These are phyloP conservation scores for Morpho achilles DNA, from an alignment of 2,888 invertebrate species.

Conservation along the genomic window DNA sequence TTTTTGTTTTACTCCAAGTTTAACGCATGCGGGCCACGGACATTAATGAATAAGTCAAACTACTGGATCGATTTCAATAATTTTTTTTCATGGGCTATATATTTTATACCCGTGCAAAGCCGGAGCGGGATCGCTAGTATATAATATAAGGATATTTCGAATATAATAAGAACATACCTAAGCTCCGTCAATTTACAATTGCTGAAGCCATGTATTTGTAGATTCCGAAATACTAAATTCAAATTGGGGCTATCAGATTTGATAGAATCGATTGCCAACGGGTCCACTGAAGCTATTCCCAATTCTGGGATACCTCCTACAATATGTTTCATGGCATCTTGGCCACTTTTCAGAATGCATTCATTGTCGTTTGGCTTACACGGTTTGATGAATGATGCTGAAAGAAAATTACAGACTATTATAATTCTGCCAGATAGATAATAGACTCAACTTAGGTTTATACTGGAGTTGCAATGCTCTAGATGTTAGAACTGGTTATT, in stretches of 20 bases:
- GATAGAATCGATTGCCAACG: conserved; percentile 31
- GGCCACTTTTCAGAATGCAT: conserved; percentile 34
- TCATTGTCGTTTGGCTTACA: conserved; percentile 34
- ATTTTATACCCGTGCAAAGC: too few species aligned
- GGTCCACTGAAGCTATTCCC: conserved; percentile 32
- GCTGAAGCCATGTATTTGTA: conserved; percentile 28
- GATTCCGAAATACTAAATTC: conserved; percentile 32
- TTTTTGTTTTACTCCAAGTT: too few species aligned
- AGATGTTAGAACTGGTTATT: too few species aligned
- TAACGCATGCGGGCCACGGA: too few species aligned
- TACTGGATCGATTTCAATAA: too few species aligned
- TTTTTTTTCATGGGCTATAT: too few species aligned
- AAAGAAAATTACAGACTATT: not conserved
- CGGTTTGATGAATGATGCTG: conserved; percentile 39
- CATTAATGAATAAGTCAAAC: too few species aligned
- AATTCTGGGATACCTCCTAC: conserved; percentile 32
- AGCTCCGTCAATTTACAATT: conserved; percentile 34
- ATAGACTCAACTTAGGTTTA: too few species aligned
- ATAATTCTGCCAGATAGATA: not conserved
- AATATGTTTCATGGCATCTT: conserved; percentile 31
- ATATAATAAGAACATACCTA: too few species aligned
- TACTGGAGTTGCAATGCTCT: too few species aligned
- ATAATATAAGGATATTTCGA: too few species aligned
- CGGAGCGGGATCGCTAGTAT: too few species aligned
- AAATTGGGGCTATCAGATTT: conserved; percentile 31